These are phyloP conservation scores for Steinernema carpocapsae DNA, from an alignment of 2,888 invertebrate species.

Conservation along the genomic window DNA sequence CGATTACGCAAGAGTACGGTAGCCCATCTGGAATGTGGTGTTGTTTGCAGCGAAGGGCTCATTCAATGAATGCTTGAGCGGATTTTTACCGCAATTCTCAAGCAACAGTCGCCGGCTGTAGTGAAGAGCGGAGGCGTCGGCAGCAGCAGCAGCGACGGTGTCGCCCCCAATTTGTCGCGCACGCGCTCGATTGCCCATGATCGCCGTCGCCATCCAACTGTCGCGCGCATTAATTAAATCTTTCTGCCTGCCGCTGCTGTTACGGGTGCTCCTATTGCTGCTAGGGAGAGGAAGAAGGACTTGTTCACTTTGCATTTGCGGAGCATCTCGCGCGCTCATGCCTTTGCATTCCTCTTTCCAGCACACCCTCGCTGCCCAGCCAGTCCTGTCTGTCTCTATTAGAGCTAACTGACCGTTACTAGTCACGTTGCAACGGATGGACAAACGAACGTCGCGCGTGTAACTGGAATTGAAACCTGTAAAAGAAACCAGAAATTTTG, in stretches of 20 bases:
- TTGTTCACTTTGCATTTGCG: slow-evolving; percentile 32
- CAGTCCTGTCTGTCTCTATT: no score
- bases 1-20: no score
- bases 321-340: slow-evolving; percentile 7
- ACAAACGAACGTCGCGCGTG: no score
- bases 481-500: no score
- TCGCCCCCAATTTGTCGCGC: slow-evolving; percentile 34
- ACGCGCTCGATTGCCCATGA: slow-evolving; percentile 35
- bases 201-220: slow-evolving; percentile 32
- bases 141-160: background rate
- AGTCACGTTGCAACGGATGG: background rate
- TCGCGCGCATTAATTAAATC: slow-evolving; percentile 35
- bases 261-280: background rate
- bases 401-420: slow-evolving; percentile 5
- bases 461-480: no score
- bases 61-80: slow-evolving; percentile 7
- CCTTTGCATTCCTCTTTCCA: background rate
- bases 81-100: slow-evolving; percentile 33
- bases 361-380: background rate
- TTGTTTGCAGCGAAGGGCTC: background rate
- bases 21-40: no score
- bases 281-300: background rate
- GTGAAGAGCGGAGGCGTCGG: no score
- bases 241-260: slow-evolving; percentile 17
- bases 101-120: slow-evolving; percentile 8